phyloP scores from a whole-genome alignment of 2,888 invertebrate genomes.

The Volucella inanis region DNA sequence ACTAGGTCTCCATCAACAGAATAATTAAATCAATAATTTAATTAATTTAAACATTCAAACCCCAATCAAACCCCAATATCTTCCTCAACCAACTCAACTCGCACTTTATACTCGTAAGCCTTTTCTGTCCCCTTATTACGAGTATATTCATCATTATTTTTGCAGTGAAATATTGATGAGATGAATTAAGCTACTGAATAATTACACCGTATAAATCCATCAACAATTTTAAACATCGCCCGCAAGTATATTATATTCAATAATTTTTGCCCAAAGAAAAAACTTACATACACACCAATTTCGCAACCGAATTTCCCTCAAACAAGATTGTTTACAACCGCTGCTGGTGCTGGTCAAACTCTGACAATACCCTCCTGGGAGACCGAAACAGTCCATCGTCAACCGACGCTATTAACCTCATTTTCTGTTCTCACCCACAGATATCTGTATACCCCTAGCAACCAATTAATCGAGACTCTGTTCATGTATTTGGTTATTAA shows the following conservation, averaged over 20 bases:
- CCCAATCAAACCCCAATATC: not conserved
- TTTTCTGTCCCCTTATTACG: not conserved
- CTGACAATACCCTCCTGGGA: not conserved
- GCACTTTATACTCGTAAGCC: not conserved
- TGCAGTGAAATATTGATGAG: slow-evolving; percentile 47
- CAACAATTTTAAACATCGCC: slow-evolving; percentile 37
- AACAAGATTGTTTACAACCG: not conserved
- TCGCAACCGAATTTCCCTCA: not conserved
- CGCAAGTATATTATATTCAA: not conserved
- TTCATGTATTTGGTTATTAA: slow-evolving; percentile 56
- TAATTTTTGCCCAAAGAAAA: no score
- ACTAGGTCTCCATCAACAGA: slow-evolving; percentile 1
- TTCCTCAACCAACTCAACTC: not conserved
- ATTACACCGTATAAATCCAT: slow-evolving; percentile 59
- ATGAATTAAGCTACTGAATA: slow-evolving; percentile 23
- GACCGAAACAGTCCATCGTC: not conserved
- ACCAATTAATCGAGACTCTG: slow-evolving; percentile 45
- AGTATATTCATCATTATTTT: slow-evolving; percentile 23
- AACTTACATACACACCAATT: no score
- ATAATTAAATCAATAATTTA: slow-evolving; percentile 54
- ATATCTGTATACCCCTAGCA: not conserved
- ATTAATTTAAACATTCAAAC: not conserved
- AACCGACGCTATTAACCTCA: slow-evolving; percentile 21
- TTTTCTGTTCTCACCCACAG: slow-evolving; percentile 1
- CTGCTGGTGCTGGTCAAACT: slow-evolving; percentile 1